These are phyloP conservation scores for Hemibagrus wyckioides DNA, from an alignment of 2,113 vertebrate species.

Conservation along the genomic window DNA sequence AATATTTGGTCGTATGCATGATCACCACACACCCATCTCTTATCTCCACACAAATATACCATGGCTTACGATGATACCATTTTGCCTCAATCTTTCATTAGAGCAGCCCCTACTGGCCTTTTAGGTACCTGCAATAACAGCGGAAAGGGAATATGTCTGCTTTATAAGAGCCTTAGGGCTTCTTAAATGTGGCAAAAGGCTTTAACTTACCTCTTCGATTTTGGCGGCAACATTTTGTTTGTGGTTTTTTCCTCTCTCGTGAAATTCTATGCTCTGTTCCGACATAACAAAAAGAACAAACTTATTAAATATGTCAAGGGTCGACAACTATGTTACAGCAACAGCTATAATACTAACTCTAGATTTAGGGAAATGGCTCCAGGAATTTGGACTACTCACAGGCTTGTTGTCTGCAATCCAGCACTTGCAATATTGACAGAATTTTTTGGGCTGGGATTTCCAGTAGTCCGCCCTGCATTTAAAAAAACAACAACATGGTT, in stretches of 20 bases:
- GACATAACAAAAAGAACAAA: conserved; percentile 23
- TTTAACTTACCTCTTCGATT: conserved; percentile 85
- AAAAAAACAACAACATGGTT: neutral
- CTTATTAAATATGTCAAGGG: no score
- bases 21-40: conserved; percentile 30
- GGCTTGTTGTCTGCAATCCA: conserved; percentile 99
- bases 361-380: neutral
- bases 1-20: neutral
- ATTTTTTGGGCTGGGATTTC: conserved; percentile 99
- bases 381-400: conserved; percentile 71
- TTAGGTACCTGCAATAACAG: neutral
- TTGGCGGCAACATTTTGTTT: conserved; percentile 97
- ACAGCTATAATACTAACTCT: neutral
- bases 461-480: conserved; percentile 92
- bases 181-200: neutral
- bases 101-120: neutral
- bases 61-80: neutral
- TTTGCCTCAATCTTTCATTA: neutral
- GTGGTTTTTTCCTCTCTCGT: conserved; percentile 98
- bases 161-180: conserved; percentile 57
- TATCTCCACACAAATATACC: conserved; percentile 38
- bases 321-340: neutral
- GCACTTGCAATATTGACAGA: conserved; percentile 98
- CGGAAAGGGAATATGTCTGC: neutral
- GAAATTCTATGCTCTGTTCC: conserved; percentile 89